phyloP scores from a whole-genome alignment of 2,797 vertebrate species.

The Rhinoraja longicauda region DNA sequence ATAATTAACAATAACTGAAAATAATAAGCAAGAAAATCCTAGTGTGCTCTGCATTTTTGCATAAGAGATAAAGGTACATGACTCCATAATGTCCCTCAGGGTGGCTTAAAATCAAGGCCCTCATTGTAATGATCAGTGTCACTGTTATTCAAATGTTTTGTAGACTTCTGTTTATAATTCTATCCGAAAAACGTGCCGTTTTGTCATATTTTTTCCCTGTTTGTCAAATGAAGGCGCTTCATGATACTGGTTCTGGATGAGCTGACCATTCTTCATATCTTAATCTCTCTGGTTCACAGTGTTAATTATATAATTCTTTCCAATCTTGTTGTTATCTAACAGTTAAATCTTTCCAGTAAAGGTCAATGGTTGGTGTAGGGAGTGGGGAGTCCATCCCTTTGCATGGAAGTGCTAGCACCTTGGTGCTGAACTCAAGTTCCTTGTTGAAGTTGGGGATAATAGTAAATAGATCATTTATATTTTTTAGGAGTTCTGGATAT shows the following conservation, averaged over 20 bases:
- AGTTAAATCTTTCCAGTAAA: neutral
- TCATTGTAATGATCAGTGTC: neutral
- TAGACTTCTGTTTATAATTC: neutral
- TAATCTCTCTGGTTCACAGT: neutral
- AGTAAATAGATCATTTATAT: no score
- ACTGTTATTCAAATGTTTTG: neutral
- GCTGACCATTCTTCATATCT: neutral
- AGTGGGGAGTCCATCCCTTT: neutral
- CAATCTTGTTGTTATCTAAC: neutral
- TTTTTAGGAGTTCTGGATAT: no score
- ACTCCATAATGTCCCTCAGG: neutral
- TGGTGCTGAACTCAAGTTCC: no score
- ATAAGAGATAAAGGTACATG: no score
- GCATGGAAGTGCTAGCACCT: neutral
- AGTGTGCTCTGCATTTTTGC: neutral
- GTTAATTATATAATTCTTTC: no score
- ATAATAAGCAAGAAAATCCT: neutral
- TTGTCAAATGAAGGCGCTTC: neutral
- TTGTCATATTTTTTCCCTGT: neutral
- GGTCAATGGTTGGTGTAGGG: no score
- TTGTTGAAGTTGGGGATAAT: neutral
- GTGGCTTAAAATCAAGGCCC: neutral
- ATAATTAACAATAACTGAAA: neutral
- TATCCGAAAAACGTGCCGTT: no score
- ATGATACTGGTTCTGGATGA: neutral